These are phyloP conservation scores for Orthonevra nobilis DNA, from an alignment of 2,888 invertebrate genomes.

Conservation along the genomic window DNA sequence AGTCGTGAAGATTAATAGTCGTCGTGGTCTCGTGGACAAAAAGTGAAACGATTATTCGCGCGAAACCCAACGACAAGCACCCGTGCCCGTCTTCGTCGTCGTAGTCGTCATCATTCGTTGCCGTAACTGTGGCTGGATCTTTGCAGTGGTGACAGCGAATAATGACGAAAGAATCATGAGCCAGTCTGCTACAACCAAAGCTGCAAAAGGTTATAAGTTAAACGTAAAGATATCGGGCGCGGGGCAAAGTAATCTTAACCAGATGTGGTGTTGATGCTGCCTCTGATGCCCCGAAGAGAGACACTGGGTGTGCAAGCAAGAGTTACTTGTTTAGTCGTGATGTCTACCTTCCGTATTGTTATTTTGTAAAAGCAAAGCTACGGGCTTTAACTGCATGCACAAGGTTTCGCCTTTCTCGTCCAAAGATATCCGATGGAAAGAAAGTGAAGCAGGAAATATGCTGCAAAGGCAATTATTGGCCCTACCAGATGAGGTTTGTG, in stretches of 20 bases:
- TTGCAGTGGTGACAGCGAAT: conserved; percentile 37
- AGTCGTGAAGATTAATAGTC: conserved; percentile 67
- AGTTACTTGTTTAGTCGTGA: conserved; percentile 14
- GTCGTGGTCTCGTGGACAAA: conserved; percentile 45
- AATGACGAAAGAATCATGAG: conserved; percentile 51
- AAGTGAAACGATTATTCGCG: conserved; percentile 46
- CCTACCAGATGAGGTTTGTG: conserved; percentile 23
- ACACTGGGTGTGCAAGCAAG: background rate
- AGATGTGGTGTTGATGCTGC: conserved; percentile 9
- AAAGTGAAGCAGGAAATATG: conserved; percentile 29
- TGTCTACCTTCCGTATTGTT: conserved; percentile 21
- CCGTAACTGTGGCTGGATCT: background rate
- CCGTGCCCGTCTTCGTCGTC: too few species aligned
- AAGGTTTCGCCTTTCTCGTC: conserved; percentile 12
- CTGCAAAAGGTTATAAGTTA: conserved; percentile 37
- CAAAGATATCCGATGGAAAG: conserved; percentile 13
- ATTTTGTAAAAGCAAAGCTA: conserved; percentile 15
- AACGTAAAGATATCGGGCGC: background rate
- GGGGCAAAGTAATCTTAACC: conserved; percentile 20
- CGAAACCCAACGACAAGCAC: conserved; percentile 23
- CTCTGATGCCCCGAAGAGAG: conserved; percentile 5
- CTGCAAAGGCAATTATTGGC: conserved; percentile 19
- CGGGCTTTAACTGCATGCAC: conserved; percentile 24
- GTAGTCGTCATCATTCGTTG: conserved; percentile 16
- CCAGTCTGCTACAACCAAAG: conserved; percentile 18